Percentiles rank a stretch among this genome's conserved stretches.
Conservation (phyloP, 2,113 vertebrate genomes). For the Thomomys bottae region DNA sequence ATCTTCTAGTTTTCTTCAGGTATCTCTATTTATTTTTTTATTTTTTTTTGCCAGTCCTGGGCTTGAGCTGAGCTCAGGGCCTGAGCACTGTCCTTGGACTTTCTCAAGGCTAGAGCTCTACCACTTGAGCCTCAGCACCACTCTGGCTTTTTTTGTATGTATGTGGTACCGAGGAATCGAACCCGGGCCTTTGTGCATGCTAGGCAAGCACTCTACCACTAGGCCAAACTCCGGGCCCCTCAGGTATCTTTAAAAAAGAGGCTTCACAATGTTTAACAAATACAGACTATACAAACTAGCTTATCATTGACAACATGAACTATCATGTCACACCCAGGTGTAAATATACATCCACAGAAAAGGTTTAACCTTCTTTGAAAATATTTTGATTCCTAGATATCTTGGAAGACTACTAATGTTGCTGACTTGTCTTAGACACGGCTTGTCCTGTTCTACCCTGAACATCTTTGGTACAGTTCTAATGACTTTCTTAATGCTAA, state of each 20-base stretch:
- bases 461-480: background rate
- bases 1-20: slow-evolving; percentile 40
- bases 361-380: slow-evolving; percentile 21
- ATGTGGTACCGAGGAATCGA: too few relatives aligned
- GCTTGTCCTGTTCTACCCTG: background rate
- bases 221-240: too few relatives aligned
- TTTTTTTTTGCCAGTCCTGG: too few relatives aligned
- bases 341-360: background rate
- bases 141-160: too few relatives aligned
- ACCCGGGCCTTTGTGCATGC: too few relatives aligned
- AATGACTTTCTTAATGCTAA: slow-evolving; percentile 27
- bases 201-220: too few relatives aligned
- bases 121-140: too few relatives aligned
- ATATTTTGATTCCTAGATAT: background rate
- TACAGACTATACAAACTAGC: background rate
- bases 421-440: slow-evolving; percentile 9
- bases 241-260: slow-evolving; percentile 39
- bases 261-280: slow-evolving; percentile 44
- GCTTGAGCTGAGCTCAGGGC: too few relatives aligned
- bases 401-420: background rate
- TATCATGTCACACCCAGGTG: background rate
- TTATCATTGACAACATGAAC: background rate
- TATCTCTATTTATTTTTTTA: too few relatives aligned
- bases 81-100: too few relatives aligned
- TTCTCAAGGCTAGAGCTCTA: too few relatives aligned